These are phyloP conservation scores for Atrina japonica DNA, from an alignment of 2,888 invertebrate species.

Conservation along the genomic window DNA sequence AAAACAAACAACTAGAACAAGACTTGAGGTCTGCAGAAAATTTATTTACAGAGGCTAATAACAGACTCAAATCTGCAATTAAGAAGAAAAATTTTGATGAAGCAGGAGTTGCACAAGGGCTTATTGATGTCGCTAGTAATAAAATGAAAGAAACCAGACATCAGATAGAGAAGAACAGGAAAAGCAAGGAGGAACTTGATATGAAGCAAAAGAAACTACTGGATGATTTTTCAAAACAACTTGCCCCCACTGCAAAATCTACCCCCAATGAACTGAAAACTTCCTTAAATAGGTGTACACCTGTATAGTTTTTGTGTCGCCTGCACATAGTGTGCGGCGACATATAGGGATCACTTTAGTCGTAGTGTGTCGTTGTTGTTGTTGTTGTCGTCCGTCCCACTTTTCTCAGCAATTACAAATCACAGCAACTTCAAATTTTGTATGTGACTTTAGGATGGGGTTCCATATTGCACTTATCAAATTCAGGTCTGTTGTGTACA, in stretches of 20 bases:
- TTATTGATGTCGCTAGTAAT: constrained; percentile 41
- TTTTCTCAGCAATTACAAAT: too few species aligned
- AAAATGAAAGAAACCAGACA: constrained; percentile 40
- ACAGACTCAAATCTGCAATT: constrained; percentile 29
- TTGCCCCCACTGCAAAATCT: constrained; percentile 3
- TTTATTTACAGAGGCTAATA: constrained; percentile 38
- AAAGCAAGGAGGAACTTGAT: constrained; percentile 31
- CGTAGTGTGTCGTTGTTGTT: too few species aligned
- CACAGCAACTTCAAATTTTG: too few species aligned
- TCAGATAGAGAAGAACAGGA: constrained; percentile 34
- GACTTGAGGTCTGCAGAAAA: constrained; percentile 36
- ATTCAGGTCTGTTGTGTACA: too few species aligned
- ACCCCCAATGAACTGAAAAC: constrained; percentile 1
- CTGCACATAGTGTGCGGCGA: too few species aligned
- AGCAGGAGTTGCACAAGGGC: constrained; percentile 39
- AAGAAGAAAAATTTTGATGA: constrained; percentile 45
- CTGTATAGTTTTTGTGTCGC: neutral
- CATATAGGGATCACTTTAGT: too few species aligned
- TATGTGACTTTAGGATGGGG: too few species aligned
- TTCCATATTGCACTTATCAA: too few species aligned
- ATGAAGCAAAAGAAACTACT: constrained; percentile 29
- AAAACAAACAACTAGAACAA: constrained; percentile 22
- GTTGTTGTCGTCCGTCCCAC: too few species aligned
- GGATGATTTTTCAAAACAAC: constrained; percentile 31
- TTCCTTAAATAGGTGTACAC: too few species aligned